phyloP scores from a whole-genome alignment of 2,113 vertebrate genomes.

The Chionomys nivalis region DNA sequence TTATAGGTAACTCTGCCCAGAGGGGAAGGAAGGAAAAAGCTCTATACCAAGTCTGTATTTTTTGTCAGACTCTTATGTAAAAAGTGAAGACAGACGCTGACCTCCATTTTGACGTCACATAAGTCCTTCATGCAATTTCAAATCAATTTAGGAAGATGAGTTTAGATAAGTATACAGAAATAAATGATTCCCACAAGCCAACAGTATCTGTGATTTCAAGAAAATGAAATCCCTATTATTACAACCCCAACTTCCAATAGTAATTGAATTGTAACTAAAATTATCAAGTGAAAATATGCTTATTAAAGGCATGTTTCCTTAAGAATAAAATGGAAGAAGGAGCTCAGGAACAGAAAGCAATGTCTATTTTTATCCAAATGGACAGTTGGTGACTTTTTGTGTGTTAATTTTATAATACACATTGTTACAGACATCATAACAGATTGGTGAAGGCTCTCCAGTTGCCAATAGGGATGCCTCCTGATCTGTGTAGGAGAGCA shows the following conservation, averaged over 20 bases:
- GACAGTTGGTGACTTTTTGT: background rate
- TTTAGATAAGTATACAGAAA: conserved; percentile 25
- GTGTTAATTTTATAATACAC: background rate
- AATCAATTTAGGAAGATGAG: conserved; percentile 47
- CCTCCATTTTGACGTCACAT: background rate
- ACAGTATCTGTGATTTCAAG: conserved; percentile 10
- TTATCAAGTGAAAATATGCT: conserved; percentile 16
- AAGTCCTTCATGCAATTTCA: conserved; percentile 1
- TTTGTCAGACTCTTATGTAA: background rate
- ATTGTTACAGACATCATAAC: background rate
- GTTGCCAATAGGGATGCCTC: background rate
- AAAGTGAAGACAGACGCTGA: background rate
- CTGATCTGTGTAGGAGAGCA: background rate
- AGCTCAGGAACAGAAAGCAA: background rate
- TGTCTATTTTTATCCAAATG: background rate
- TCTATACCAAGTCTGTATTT: background rate
- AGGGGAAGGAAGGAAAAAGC: background rate
- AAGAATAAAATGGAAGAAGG: background rate
- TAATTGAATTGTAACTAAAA: background rate
- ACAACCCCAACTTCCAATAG: background rate
- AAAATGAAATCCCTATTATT: background rate
- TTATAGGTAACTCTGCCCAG: background rate
- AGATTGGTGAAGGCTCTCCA: background rate
- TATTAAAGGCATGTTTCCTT: conserved; percentile 37
- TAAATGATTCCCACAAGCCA: background rate